phyloP scores from a whole-genome alignment of 2,888 invertebrate genomes.

The Trissoscelio sp. region DNA sequence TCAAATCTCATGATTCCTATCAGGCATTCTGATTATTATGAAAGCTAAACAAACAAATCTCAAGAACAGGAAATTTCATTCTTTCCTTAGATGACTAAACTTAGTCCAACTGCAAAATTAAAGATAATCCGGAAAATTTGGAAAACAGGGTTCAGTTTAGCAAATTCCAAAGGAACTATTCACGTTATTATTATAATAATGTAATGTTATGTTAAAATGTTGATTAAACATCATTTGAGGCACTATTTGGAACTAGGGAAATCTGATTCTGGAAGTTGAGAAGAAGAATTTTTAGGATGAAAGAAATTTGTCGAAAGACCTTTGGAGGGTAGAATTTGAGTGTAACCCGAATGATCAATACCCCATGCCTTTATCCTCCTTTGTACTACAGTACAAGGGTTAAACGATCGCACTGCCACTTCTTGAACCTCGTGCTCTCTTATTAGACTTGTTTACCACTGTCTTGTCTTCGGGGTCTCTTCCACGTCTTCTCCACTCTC shows the following conservation, averaged over 20 bases:
- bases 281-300: too few species aligned
- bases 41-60: not conserved
- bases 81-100: not conserved
- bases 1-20: not conserved
- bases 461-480: conserved; percentile 73
- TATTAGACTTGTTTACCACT: conserved; percentile 77
- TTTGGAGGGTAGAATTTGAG: not conserved
- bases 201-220: not conserved
- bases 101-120: not conserved
- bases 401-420: conserved; percentile 71
- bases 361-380: not conserved
- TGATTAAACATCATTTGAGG: not conserved
- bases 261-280: too few species aligned
- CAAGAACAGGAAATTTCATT: not conserved
- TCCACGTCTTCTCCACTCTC: conserved; percentile 57
- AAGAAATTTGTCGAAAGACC: not conserved
- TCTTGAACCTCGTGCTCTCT: conserved; percentile 74
- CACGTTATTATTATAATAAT: not conserved
- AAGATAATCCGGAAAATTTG: not conserved
- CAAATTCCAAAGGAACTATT: not conserved
- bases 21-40: not conserved
- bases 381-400: conserved; percentile 33
- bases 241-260: too few species aligned
- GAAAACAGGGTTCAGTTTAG: not conserved
- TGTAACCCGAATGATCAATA: conserved; percentile 13